Conservation (phyloP, 1,140 invertebrate species). For the Sinella curviseta region DNA sequence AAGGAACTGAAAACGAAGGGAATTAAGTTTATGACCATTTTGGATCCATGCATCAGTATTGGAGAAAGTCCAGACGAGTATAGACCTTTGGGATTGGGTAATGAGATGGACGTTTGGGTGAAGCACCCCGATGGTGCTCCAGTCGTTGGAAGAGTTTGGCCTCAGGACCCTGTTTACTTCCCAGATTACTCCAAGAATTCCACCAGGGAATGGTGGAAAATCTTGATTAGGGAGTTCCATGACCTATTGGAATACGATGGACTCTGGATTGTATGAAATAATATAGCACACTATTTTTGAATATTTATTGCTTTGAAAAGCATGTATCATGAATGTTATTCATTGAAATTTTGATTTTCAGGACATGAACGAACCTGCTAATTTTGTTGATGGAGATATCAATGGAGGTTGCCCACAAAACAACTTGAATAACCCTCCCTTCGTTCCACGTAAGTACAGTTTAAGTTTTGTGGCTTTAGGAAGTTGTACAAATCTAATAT, state of each 20-base stretch:
- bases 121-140: slow-evolving; percentile 50
- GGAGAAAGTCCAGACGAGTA: slow-evolving; percentile 48
- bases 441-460: slow-evolving; percentile 22
- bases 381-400: slow-evolving; percentile 55
- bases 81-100: slow-evolving; percentile 53
- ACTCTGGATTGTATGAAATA: slow-evolving; percentile 53
- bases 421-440: slow-evolving; percentile 45
- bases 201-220: slow-evolving; percentile 54
- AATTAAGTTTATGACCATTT: slow-evolving; percentile 46
- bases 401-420: slow-evolving; percentile 44
- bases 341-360: slow-evolving; percentile 44
- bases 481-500: background rate
- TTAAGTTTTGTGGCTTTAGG: background rate
- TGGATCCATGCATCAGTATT: slow-evolving; percentile 54
- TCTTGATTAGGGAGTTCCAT: slow-evolving; percentile 53
- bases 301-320: background rate
- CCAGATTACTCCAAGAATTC: slow-evolving; percentile 54
- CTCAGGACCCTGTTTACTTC: slow-evolving; percentile 39
- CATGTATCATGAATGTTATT: no score
- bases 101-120: slow-evolving; percentile 55
- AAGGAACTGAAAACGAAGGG: slow-evolving; percentile 51
- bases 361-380: slow-evolving; percentile 59
- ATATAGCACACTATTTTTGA: slow-evolving; percentile 6
- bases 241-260: slow-evolving; percentile 52
- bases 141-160: slow-evolving; percentile 46